Base-by-base conservation (phyloP, 2,113 vertebrate species). In the Rhombomys opimus region DNA sequence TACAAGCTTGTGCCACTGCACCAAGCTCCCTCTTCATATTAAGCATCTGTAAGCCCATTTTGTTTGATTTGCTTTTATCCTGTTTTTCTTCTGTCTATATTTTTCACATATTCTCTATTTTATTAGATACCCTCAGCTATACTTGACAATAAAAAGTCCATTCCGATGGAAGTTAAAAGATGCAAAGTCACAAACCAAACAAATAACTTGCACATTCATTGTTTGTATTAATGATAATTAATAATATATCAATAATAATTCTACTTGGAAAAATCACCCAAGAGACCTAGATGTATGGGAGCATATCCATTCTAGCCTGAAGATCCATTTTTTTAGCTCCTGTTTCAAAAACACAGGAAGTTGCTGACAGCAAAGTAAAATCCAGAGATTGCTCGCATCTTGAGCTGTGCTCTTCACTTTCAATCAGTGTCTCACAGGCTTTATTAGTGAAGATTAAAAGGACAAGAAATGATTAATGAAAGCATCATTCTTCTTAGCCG, bases 391-490 rank as follows among this genome's bases (percentile, higher is more conserved):
- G 13, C 20, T 15, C 54, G 90, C 25, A 75, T 61, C 91, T 94
- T 93, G 50, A 91, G 73, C 80, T 89, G 77, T 20, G 9, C 63
- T 86, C 72, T 95, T 61, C 25, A 90, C 65, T 95, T 97, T 93
- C 63, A 88, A 61, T 81, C 73, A 63, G 76, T 76, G 50, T 82
- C 35, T 84, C 96, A 87, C 7, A 97, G 32, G 57, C 65, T 94
- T 97, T 87, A 87, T 97, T 95, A 97, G 41, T 8, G 18, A 70
- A 96, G 97, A 97, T 96, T 97, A 97, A 93, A 96, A 97, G 25
- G 54, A 94, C 3, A 97, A 88, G 86, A 90, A 89, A 82, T 14
- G 92, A 35, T 95, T 94, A 94, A 98, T 5, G 3, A 98, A 94
- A 96, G 70, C 46, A 82, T 7, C n/a, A 67, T 67, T 59, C 81